These are phyloP conservation scores for Sturnira hondurensis DNA, from an alignment of 2,113 vertebrate genomes.

Conservation along the genomic window DNA sequence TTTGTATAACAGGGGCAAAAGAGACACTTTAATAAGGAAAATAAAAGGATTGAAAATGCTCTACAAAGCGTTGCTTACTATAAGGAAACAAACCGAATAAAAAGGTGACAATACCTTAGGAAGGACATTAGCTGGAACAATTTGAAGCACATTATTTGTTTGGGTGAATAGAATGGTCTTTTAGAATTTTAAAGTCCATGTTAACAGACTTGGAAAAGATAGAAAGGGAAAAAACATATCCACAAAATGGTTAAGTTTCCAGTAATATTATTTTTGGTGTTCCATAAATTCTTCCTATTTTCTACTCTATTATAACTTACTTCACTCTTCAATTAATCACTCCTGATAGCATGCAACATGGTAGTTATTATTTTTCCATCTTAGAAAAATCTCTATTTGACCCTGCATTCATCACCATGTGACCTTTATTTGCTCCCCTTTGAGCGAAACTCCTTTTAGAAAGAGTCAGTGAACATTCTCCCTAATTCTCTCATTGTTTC, in stretches of 20 bases:
- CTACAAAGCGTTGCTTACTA: constrained; percentile 12
- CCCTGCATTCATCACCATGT: neutral
- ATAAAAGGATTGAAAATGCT: constrained; percentile 15
- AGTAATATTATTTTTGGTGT: neutral
- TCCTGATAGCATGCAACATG: neutral
- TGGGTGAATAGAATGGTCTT: neutral
- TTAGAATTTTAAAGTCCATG: neutral
- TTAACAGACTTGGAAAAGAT: neutral
- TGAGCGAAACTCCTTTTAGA: neutral
- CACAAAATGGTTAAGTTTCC: neutral
- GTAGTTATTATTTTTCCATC: neutral
- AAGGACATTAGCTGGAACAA: neutral
- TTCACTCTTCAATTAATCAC: neutral
- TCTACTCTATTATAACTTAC: neutral
- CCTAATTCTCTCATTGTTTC: neutral
- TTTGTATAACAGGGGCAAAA: constrained; percentile 31
- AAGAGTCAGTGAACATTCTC: neutral
- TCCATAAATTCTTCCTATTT: neutral
- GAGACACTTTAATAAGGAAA: constrained; percentile 34
- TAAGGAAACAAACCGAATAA: neutral
- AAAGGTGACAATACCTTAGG: neutral
- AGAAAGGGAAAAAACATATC: neutral
- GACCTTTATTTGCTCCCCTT: neutral
- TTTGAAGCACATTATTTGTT: neutral
- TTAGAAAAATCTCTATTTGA: neutral